Conservation (phyloP, 2,888 invertebrate species). For the Drosophila picticornis region DNA sequence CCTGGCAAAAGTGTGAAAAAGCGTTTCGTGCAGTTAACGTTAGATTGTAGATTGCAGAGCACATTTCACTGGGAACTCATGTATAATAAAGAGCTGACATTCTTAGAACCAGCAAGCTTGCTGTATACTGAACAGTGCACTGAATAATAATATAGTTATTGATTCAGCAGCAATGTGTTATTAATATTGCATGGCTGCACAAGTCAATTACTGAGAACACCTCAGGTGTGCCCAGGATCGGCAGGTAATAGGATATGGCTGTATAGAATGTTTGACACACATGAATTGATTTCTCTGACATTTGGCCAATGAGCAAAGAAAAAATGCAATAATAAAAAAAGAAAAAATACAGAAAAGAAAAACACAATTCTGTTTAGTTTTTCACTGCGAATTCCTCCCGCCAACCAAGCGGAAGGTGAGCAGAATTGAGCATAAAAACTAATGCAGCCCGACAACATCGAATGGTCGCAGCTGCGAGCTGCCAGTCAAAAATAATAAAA, state of each 20-base stretch:
- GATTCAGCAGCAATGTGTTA: background rate
- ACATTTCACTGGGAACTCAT: background rate
- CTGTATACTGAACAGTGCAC: background rate
- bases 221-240: too few species aligned
- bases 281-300: constrained; percentile 45
- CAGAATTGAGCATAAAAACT: constrained; percentile 69
- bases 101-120: background rate
- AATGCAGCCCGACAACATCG: constrained; percentile 41
- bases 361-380: constrained; percentile 52
- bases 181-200: background rate
- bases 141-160: background rate
- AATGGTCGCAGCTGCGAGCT: constrained; percentile 61
- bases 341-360: constrained; percentile 9
- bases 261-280: constrained; percentile 18
- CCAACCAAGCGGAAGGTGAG: constrained; percentile 46
- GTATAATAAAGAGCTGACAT: too few species aligned
- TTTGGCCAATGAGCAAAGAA: constrained; percentile 29
- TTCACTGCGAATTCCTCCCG: constrained; percentile 23
- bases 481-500: constrained; percentile 26
- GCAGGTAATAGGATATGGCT: background rate
- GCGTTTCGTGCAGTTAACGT: background rate
- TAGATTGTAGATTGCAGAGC: background rate
- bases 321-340: constrained; percentile 8
- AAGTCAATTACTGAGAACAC: background rate
- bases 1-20: background rate